These are phyloP conservation scores for Philotrypesis tridentata DNA, from an alignment of 1,140 invertebrate species.

Conservation along the genomic window DNA sequence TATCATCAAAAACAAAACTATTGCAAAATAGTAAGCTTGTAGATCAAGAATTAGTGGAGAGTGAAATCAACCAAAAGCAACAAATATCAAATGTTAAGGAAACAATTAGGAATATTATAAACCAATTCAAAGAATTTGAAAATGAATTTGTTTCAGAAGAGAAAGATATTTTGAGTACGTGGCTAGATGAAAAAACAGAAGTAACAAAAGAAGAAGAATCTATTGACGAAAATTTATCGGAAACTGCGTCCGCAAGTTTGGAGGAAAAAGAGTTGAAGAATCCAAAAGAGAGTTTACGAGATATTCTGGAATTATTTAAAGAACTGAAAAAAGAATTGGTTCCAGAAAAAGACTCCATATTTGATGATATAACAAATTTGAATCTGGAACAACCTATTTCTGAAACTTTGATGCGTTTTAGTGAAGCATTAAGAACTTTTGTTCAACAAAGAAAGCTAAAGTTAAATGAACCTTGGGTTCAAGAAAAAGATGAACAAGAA, in stretches of 20 bases:
- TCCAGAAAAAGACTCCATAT: slow-evolving; percentile 64
- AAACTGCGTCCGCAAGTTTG: slow-evolving; percentile 3
- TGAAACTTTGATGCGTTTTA: slow-evolving; percentile 67
- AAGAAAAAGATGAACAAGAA: background rate
- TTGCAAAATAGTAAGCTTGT: background rate
- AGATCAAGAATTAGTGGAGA: slow-evolving; percentile 13
- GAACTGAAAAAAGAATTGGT: slow-evolving; percentile 65
- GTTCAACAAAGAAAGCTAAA: slow-evolving; percentile 60
- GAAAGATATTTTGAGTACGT: slow-evolving; percentile 45
- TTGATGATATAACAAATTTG: slow-evolving; percentile 64
- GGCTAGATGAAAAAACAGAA: slow-evolving; percentile 47
- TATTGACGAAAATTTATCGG: slow-evolving; percentile 17
- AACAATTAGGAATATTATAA: slow-evolving; percentile 69
- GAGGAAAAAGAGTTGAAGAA: slow-evolving; percentile 53
- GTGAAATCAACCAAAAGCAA: slow-evolving; percentile 36
- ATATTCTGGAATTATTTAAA: slow-evolving; percentile 69
- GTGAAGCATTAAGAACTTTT: slow-evolving; percentile 66
- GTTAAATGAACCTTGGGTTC: slow-evolving; percentile 14
- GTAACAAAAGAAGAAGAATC: slow-evolving; percentile 14
- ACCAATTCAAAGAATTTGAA: slow-evolving; percentile 70
- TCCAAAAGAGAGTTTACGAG: slow-evolving; percentile 65
- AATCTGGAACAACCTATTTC: slow-evolving; percentile 66
- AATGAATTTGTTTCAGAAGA: slow-evolving; percentile 64
- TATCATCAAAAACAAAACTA: background rate
- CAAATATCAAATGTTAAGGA: slow-evolving; percentile 63